These are phyloP conservation scores for Chiropotes sagulatus DNA, from an alignment of 2,797 vertebrate genomes.

Conservation along the genomic window DNA sequence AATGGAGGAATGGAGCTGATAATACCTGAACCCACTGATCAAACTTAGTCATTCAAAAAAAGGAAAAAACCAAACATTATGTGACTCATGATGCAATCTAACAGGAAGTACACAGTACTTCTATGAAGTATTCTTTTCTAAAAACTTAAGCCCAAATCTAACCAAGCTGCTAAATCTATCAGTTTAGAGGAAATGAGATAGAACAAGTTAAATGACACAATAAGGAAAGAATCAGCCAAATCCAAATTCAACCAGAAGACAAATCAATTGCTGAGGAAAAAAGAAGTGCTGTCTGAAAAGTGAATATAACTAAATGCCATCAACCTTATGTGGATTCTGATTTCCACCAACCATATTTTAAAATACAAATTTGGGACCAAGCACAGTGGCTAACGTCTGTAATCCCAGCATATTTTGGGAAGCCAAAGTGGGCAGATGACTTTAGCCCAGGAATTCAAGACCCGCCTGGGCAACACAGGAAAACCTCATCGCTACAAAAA, in stretches of 20 bases:
- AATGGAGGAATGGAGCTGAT: background rate
- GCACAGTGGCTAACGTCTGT: background rate
- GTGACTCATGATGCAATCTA: background rate
- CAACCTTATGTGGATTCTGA: background rate
- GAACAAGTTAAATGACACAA: slow-evolving; percentile 21
- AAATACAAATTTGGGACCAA: background rate
- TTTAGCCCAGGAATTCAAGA: background rate
- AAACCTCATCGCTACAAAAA: background rate
- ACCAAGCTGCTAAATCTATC: background rate
- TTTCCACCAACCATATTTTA: background rate
- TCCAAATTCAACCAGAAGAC: background rate
- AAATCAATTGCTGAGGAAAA: background rate
- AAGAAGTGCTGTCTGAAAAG: background rate
- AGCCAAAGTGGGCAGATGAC: background rate
- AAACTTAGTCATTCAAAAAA: background rate
- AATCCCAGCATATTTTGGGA: background rate
- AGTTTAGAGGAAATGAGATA: background rate
- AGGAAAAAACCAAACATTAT: background rate
- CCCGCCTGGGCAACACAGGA: background rate
- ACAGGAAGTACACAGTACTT: background rate
- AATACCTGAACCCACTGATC: background rate
- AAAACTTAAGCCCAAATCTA: background rate
- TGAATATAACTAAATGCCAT: background rate
- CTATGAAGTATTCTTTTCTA: background rate
- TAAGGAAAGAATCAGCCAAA: slow-evolving; percentile 26